Evolutionary conservation across 2,888 invertebrate genomes (phyloP).

Genomic region (Dusona sp.): DNA sequence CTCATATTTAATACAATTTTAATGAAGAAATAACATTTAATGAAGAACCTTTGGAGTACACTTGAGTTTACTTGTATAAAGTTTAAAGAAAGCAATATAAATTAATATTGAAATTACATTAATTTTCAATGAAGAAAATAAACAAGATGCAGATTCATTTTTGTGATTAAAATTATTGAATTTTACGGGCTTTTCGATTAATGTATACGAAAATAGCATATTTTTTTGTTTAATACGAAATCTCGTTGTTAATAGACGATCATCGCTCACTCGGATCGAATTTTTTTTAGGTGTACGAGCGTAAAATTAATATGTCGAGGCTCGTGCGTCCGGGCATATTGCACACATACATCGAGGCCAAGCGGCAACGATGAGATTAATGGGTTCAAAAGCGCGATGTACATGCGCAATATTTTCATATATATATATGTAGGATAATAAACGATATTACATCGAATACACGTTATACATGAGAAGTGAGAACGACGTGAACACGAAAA

Average conservation of each 20-base stretch:
- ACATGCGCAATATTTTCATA: not conserved
- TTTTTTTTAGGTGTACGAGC: not conserved
- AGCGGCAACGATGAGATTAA: slow-evolving; percentile 53
- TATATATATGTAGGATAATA: not conserved
- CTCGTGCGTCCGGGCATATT: not conserved
- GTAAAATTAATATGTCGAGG: slow-evolving; percentile 50
- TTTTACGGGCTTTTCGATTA: not conserved
- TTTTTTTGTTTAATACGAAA: not conserved
- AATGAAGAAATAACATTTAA: not conserved
- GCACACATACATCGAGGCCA: not conserved
- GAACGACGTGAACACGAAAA: slow-evolving; percentile 18
- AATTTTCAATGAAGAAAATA: too few species aligned
- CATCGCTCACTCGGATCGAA: slow-evolving; percentile 5
- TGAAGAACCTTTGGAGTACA: not conserved
- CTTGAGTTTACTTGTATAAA: not conserved
- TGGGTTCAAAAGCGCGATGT: slow-evolving; percentile 23
- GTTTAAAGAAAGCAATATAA: too few species aligned
- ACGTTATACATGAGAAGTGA: slow-evolving; percentile 24
- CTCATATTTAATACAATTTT: not conserved
- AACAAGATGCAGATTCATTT: too few species aligned
- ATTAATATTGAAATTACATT: not conserved
- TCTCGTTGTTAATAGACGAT: not conserved
- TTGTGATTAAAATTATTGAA: too few species aligned
- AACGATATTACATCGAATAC: slow-evolving; percentile 30
- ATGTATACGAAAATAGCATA: not conserved